Evolutionary conservation across 2,797 vertebrate species (phyloP), one percentile per base, ranked within the genome.

Genomic region (Arrhamphus sclerolepis): DNA sequence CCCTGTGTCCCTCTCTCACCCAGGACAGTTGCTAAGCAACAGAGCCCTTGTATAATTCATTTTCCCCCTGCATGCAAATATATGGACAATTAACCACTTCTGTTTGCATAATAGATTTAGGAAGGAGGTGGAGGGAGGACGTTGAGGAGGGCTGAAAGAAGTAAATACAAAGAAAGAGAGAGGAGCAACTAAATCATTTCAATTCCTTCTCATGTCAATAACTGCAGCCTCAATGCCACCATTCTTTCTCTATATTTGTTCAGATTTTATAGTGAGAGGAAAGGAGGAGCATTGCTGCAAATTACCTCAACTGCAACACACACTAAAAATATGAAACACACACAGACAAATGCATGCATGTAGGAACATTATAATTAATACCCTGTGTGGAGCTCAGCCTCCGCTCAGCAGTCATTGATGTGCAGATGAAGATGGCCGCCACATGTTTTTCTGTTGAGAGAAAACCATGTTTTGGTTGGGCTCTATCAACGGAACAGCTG

Each of bases 401-500:
- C 88, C 81, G 80, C 84, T 80, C 80, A 72, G 85, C 86, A 78
- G 82, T 88, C 87, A 93, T 93, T 93, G 91, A 93, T 93, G 92
- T 92, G 91, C 89, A 92, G 92, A 92, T 92, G 90, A 93, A 90
- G 91, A 91, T 88, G 89, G 90, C 92, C 87, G 86, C 77, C 76
- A 86, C 80, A 59, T 89, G 89, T 92, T 91, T 91, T 72, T 84
- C 85, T 86, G 77, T 79, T 91, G 90, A 92, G 92, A 89, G 90
- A 89, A 88, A 92, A 84, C 81, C 82, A 72, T 93, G 92, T 93
- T 93, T 93, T 93, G 92, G 91, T 93, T 90, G 84, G 81, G 81
- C 81, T 91, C 89, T 89, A 87, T 93, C 91, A 92, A 92, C 90
- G 88, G 91, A 93, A 93, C 92, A 93, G 92, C 92, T 93, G 92